These are phyloP conservation scores for Harlomillsia oculata DNA, from an alignment of 1,140 invertebrate genomes.

Conservation along the genomic window DNA sequence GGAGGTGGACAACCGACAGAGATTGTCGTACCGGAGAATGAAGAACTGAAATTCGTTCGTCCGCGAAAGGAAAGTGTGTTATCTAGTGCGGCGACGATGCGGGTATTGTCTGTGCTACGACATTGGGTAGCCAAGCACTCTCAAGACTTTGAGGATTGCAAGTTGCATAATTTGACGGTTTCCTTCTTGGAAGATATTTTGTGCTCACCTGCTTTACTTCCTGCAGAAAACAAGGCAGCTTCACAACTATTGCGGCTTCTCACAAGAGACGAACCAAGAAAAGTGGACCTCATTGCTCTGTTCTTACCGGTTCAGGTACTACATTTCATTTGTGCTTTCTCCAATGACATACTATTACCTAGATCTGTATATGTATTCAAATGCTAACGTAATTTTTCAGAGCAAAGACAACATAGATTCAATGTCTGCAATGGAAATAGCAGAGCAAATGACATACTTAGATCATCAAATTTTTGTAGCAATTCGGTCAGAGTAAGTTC, in stretches of 20 bases:
- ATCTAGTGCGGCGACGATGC: slow-evolving; percentile 83
- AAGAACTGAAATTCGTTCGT: slow-evolving; percentile 35
- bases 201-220: slow-evolving; percentile 70
- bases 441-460: slow-evolving; percentile 86
- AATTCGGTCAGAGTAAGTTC: slow-evolving; percentile 79
- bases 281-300: slow-evolving; percentile 60
- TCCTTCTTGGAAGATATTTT: slow-evolving; percentile 83
- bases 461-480: slow-evolving; percentile 87
- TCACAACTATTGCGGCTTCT: slow-evolving; percentile 67
- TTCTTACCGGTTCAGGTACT: slow-evolving; percentile 61
- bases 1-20: slow-evolving; percentile 34
- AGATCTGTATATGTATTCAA: slow-evolving; percentile 35
- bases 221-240: slow-evolving; percentile 81
- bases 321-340: slow-evolving; percentile 5
- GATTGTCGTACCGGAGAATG: slow-evolving; percentile 35
- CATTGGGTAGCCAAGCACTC: slow-evolving; percentile 63
- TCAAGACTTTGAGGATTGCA: slow-evolving; percentile 56
- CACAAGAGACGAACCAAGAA: slow-evolving; percentile 57
- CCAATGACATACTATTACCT: too few relatives aligned
- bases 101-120: slow-evolving; percentile 79
- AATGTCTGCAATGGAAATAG: slow-evolving; percentile 79
- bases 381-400: slow-evolving; percentile 59
- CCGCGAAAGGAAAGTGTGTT: slow-evolving; percentile 72
- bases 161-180: slow-evolving; percentile 65
- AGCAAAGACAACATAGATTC: slow-evolving; percentile 78